Percentiles rank a stretch among this genome's conserved stretches.
These are phyloP conservation scores for Pseudotriccus pelzelni DNA, from an alignment of 2,797 vertebrate species.

Conservation along the genomic window DNA sequence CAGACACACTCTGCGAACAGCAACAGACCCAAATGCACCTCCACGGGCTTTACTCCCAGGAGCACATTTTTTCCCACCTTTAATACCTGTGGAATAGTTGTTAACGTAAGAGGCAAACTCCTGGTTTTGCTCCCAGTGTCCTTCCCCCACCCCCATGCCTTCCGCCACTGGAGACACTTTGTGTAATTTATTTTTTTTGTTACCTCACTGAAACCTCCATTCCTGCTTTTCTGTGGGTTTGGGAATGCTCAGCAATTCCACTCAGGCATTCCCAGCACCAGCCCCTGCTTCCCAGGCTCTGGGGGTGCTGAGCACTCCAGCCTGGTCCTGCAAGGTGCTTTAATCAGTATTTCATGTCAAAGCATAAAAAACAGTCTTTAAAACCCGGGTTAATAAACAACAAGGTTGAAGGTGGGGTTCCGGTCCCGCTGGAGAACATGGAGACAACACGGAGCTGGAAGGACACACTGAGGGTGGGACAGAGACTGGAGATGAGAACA, in stretches of 20 bases:
- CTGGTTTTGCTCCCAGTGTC: neutral
- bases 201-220: neutral
- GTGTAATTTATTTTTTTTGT: neutral
- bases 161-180: rapidly evolving
- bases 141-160: neutral
- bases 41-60: rapidly evolving
- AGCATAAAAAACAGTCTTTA: neutral
- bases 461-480: rapidly evolving
- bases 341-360: neutral
- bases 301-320: neutral
- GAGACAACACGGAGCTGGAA: rapidly evolving
- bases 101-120: neutral
- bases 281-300: neutral
- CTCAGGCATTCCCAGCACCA: neutral
- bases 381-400: neutral
- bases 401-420: neutral
- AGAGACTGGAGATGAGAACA: neutral
- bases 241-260: rapidly evolving
- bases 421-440: rapidly evolving
- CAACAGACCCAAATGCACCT: rapidly evolving
- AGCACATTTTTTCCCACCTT: neutral
- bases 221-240: neutral
- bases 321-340: neutral
- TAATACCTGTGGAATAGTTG: neutral
- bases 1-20: neutral